These are phyloP conservation scores for Speoplatyrhinus poulsoni DNA, from an alignment of 2,113 vertebrate genomes.

Conservation along the genomic window DNA sequence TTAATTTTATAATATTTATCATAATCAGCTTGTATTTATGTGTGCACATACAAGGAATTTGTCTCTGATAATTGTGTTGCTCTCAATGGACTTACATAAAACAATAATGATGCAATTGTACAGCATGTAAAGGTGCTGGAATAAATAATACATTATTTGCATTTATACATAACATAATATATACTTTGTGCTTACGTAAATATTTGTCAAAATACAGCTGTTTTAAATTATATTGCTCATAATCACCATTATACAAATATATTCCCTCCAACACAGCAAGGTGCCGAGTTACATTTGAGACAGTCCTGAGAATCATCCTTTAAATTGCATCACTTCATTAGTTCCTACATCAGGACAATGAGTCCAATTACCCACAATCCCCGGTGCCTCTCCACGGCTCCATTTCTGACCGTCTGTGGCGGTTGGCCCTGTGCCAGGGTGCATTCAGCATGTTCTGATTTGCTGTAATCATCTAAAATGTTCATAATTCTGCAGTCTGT, in stretches of 20 bases:
- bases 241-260: background rate
- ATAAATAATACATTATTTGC: background rate
- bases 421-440: constrained; percentile 51
- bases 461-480: constrained; percentile 57
- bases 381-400: constrained; percentile 39
- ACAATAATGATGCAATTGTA: too few relatives aligned
- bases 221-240: background rate
- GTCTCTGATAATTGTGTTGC: too few relatives aligned
- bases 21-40: background rate
- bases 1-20: background rate
- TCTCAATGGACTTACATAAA: too few relatives aligned
- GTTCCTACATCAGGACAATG: constrained; percentile 54
- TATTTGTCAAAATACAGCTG: background rate
- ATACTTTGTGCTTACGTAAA: too few relatives aligned
- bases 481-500: constrained; percentile 60
- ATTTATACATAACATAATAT: too few relatives aligned
- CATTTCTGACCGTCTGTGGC: constrained; percentile 46
- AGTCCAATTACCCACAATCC: constrained; percentile 64
- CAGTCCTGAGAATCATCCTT: constrained; percentile 32
- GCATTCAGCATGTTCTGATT: constrained; percentile 53
- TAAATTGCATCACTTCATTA: constrained; percentile 63
- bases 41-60: too few relatives aligned
- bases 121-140: too few relatives aligned
- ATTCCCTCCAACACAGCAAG: constrained; percentile 14
- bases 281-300: constrained; percentile 45